Conservation (phyloP, 2,113 vertebrate genomes). For the Pao palembangensis region DNA sequence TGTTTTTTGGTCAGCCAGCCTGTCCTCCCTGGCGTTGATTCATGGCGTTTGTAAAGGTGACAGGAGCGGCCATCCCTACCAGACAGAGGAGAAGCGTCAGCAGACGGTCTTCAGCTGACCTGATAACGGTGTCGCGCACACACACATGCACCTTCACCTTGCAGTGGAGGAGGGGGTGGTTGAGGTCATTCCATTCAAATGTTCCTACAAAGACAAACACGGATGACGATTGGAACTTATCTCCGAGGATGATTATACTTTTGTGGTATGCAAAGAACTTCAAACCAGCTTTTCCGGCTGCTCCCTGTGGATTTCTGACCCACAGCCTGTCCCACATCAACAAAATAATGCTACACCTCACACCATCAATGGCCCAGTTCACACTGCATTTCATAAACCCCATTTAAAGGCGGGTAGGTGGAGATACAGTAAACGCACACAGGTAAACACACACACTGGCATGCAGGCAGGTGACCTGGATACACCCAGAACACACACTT, state of each 20-base stretch:
- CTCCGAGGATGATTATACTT: not conserved
- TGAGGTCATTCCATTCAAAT: constrained; percentile 73
- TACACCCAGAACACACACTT: constrained; percentile 55
- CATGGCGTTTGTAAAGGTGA: constrained; percentile 72
- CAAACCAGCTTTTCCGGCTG: no score
- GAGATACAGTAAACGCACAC: not conserved
- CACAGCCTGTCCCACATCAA: not conserved
- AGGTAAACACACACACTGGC: not conserved
- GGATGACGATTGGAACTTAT: constrained; percentile 1
- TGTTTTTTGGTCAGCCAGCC: constrained; percentile 65
- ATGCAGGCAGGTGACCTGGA: constrained; percentile 54
- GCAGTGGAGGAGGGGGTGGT: constrained; percentile 79
- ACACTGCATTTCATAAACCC: no score
- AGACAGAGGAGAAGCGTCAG: constrained; percentile 77
- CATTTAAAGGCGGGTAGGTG: not conserved
- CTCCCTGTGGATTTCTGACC: no score
- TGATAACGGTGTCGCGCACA: constrained; percentile 31
- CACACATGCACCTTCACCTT: constrained; percentile 63
- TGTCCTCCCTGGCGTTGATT: constrained; percentile 68
- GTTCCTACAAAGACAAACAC: constrained; percentile 3
- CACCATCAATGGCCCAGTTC: not conserved
- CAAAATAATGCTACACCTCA: not conserved
- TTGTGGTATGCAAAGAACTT: not conserved
- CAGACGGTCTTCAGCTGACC: constrained; percentile 61
- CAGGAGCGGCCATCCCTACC: constrained; percentile 73